phyloP scores from a whole-genome alignment of 2,888 invertebrate genomes.

The Creontiades dilutus region DNA sequence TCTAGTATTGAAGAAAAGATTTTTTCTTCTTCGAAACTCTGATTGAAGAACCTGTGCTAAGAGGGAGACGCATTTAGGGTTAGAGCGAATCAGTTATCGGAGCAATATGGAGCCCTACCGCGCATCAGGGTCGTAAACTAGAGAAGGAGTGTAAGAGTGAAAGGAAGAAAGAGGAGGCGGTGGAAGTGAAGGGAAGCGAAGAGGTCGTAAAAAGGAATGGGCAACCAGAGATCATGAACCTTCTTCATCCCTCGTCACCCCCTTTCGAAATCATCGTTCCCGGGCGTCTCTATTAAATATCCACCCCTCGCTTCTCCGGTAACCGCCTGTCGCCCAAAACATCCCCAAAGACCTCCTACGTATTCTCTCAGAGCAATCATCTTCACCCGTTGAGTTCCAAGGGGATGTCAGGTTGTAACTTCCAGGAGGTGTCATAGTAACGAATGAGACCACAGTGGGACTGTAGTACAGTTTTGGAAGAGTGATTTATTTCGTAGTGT shows the following conservation, averaged over 20 bases:
- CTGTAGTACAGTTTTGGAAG: too few relatives aligned
- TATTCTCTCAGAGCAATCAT: too few relatives aligned
- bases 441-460: too few relatives aligned
- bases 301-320: conserved; percentile 13
- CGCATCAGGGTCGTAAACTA: conserved; percentile 57
- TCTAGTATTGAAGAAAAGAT: too few relatives aligned
- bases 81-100: conserved; percentile 68
- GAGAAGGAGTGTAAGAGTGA: conserved; percentile 17
- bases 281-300: conserved; percentile 53
- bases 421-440: too few relatives aligned
- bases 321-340: too few relatives aligned
- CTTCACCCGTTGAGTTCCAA: too few relatives aligned
- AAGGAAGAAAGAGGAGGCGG: neutral
- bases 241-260: conserved; percentile 28
- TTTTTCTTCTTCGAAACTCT: neutral
- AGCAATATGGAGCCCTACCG: conserved; percentile 67
- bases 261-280: neutral
- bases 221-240: conserved; percentile 69
- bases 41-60: neutral
- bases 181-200: conserved; percentile 6
- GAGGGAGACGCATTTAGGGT: conserved; percentile 38
- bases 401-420: too few relatives aligned
- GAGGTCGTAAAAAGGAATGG: conserved; percentile 68
- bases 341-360: too few relatives aligned
- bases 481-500: too few relatives aligned